Conservation (phyloP, 1,140 invertebrate species). For the Pseudoatta argentina region DNA sequence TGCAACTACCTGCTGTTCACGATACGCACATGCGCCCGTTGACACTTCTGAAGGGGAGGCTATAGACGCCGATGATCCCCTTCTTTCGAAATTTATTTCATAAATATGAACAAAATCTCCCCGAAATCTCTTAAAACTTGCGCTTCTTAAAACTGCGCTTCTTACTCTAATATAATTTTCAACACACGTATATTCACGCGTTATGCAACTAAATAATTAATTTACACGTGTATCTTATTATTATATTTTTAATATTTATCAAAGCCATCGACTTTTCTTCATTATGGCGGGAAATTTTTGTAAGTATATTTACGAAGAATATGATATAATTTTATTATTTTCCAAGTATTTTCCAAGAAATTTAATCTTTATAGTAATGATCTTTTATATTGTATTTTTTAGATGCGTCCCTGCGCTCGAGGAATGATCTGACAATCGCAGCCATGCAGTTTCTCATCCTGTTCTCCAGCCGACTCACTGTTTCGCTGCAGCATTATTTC, state of each 20-base stretch:
- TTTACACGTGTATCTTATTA: neutral
- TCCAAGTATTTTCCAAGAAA: neutral
- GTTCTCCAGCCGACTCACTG: neutral
- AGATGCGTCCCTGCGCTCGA: neutral
- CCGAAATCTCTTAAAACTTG: neutral
- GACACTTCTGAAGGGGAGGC: neutral
- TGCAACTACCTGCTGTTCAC: constrained; percentile 28
- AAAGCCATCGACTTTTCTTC: neutral
- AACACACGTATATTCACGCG: too few species aligned
- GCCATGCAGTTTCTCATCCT: neutral
- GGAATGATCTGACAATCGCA: constrained; percentile 5
- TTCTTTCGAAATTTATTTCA: neutral
- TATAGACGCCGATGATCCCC: neutral
- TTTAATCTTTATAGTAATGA: neutral
- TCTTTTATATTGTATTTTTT: neutral
- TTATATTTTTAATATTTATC: neutral
- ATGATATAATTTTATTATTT: neutral
- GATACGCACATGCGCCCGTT: constrained; percentile 3
- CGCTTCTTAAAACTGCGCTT: neutral
- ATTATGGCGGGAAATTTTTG: neutral
- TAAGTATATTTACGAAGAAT: neutral
- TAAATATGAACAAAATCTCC: constrained; percentile 2
- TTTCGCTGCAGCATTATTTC: constrained; percentile 22
- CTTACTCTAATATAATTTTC: neutral
- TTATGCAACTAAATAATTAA: constrained; percentile 16